These are phyloP conservation scores for Acrossocheilus wenchowensis DNA, from an alignment of 2,797 vertebrate genomes.

Conservation along the genomic window DNA sequence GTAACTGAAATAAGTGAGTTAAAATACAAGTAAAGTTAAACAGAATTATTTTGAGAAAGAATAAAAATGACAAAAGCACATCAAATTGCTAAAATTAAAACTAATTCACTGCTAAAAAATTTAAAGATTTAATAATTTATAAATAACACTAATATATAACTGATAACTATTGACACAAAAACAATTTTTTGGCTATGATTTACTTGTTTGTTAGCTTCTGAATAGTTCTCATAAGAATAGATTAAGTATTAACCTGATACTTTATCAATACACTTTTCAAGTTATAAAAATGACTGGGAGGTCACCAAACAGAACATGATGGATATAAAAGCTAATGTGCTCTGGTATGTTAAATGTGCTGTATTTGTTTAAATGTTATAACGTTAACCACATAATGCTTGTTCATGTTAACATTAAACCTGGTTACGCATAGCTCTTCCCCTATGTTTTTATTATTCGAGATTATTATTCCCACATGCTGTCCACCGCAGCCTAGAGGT, in stretches of 20 bases:
- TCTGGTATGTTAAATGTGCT: not conserved
- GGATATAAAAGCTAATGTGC: not conserved
- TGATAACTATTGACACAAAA: not conserved
- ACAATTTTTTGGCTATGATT: not conserved
- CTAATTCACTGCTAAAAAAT: not conserved
- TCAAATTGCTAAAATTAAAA: not conserved
- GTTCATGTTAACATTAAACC: slow-evolving; percentile 10
- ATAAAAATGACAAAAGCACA: not conserved
- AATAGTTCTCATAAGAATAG: not conserved
- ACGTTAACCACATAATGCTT: not conserved
- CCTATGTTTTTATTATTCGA: slow-evolving; percentile 11
- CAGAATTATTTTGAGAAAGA: not conserved
- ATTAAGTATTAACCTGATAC: not conserved
- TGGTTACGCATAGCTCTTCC: not conserved
- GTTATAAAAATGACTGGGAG: not conserved
- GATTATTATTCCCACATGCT: slow-evolving; percentile 50
- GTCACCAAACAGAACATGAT: not conserved
- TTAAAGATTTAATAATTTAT: not conserved
- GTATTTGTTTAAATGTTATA: not conserved
- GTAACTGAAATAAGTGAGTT: not conserved
- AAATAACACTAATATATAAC: not conserved
- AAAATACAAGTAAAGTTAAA: not conserved
- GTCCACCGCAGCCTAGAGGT: slow-evolving; percentile 35
- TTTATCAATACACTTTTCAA: not conserved
- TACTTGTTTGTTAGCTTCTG: not conserved